Base-by-base conservation (phyloP, 2,888 invertebrate genomes). In the Taphrorychus bicolor region DNA sequence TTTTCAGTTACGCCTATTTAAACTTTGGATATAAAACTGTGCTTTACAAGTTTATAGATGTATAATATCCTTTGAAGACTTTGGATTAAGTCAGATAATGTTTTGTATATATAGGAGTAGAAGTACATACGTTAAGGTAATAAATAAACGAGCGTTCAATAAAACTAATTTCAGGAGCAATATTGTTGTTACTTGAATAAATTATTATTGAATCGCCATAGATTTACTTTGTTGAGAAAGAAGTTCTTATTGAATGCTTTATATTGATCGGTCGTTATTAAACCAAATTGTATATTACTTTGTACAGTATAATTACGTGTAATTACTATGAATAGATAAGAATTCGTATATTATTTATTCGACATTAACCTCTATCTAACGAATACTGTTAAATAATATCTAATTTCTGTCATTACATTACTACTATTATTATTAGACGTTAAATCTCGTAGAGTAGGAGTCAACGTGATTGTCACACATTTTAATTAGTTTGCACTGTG, bases 401-500 rank as follows among this genome's bases (percentile, higher is more conserved):
- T 66, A 59, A 48, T 59, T 70, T 65, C 19, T 64, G 63, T 71
- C 66, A 71, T 63, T n/a, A n/a, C n/a, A n/a, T n/a, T n/a, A n/a
- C n/a, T n/a, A n/a, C n/a, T n/a, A n/a, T 52, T 72, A 60, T 66
- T 59, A 59, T 41, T 70, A 72, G 69, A 72, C 72, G 73, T 74
- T 75, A 66, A 69, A 74, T 73, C 71, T 62, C 70, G 53, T 53
- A 53, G 48, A 71, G 48, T 61, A 48, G 73, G 69, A 18, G 23
- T 54, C 17, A 54, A 54, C 11, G 11, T 51, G 21, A 19, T 57
- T 57, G 11, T 42, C 57, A 42, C 57, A 32, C 24, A 40, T 42
- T 18, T 9, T 57, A 32, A n/a, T 32, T 79, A 76, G 77, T 78
- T 76, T 78, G 79, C 79, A 80, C 79, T 80, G 77, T 80, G 79